A percentile compares a stretch with the other conserved stretches of the same genome.
phyloP scores from a whole-genome alignment of 2,113 vertebrate species.

The Corvus moneduloides region DNA sequence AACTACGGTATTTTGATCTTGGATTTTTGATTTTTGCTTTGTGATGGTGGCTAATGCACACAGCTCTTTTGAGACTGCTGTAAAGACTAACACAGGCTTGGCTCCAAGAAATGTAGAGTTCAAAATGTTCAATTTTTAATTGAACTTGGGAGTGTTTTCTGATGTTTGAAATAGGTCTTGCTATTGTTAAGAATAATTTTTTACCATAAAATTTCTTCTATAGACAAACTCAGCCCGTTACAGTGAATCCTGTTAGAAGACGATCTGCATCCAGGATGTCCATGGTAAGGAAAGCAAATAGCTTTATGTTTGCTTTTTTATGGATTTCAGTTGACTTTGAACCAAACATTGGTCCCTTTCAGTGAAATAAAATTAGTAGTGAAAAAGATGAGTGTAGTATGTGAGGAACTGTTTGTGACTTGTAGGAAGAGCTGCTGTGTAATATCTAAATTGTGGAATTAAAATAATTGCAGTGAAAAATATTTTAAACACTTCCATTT shows the following conservation, averaged over 20 bases:
- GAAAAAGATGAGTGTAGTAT: neutral
- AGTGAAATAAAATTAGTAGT: neutral
- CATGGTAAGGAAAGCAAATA: conserved; percentile 79
- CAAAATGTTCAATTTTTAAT: neutral
- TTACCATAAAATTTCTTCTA: conserved; percentile 6
- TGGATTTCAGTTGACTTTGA: neutral
- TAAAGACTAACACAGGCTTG: neutral
- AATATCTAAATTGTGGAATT: neutral
- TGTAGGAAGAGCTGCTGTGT: neutral
- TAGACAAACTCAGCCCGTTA: conserved; percentile 86
- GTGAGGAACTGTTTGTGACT: neutral
- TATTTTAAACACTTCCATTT: neutral
- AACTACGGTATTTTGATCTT: neutral
- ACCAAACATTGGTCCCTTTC: neutral
- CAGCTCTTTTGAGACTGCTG: neutral
- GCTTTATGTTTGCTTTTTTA: neutral
- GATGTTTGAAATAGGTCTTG: neutral
- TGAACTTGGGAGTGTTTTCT: neutral
- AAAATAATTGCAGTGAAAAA: neutral
- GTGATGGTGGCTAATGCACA: neutral
- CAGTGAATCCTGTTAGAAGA: conserved; percentile 88
- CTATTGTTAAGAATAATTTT: neutral
- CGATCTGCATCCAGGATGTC: conserved; percentile 90
- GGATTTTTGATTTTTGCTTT: neutral
- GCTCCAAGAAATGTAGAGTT: neutral